Conservation (phyloP, 2,113 vertebrate genomes). For the Silurus asotus region DNA sequence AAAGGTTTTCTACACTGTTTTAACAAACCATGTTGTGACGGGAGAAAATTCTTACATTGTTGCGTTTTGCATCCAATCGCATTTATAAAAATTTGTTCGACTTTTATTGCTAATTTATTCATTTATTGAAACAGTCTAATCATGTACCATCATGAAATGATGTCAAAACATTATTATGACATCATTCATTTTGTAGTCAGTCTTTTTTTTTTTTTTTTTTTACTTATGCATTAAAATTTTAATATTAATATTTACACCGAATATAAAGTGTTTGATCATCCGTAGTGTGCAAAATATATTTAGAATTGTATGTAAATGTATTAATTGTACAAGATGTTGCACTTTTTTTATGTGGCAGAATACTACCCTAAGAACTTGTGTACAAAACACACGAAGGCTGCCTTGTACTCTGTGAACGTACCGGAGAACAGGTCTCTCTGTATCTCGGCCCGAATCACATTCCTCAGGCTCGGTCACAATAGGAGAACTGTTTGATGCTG, state of each 20-base stretch:
- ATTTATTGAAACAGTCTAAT: neutral
- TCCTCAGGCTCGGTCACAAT: constrained; percentile 69
- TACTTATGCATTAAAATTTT: neutral
- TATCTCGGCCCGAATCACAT: constrained; percentile 73
- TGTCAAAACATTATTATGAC: no score
- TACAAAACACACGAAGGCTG: constrained; percentile 44
- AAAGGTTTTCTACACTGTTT: neutral
- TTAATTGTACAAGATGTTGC: neutral
- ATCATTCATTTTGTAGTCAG: no score
- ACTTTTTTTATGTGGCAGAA: neutral
- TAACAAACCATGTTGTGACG: neutral
- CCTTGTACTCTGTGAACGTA: constrained; percentile 36
- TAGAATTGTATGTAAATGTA: neutral
- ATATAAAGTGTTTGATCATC: neutral
- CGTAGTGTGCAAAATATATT: no score
- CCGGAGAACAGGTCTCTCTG: constrained; percentile 40
- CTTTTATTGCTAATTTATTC: neutral
- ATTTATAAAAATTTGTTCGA: neutral
- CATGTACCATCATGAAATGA: no score
- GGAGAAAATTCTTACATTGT: neutral
- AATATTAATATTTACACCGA: neutral
- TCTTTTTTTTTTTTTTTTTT: no score
- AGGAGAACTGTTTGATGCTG: constrained; percentile 70
- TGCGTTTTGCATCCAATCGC: no score
- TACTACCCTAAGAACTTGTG: neutral